Base-by-base conservation (phyloP, 2,888 invertebrate species). In the Thyatira batis region DNA sequence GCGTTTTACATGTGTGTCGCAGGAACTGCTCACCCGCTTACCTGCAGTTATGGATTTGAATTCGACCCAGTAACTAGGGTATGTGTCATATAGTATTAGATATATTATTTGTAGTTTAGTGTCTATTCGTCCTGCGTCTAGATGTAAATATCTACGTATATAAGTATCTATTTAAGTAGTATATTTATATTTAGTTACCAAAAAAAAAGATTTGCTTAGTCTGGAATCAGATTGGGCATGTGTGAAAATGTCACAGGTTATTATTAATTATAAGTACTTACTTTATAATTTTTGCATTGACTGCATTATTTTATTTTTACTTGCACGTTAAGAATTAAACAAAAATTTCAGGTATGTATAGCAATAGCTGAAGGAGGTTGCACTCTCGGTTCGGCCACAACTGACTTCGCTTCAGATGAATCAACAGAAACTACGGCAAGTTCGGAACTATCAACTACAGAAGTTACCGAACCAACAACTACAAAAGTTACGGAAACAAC, bases 311-410 rank as follows among this genome's bases (percentile, higher is more conserved):
- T 33, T 33, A 33, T 10, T 8, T 43, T 3, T 13, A n/a, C n/a
- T n/a, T 4, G 23, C 23, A 4, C 3, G 23, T 23, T 23, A n/a
- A 11, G 3, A 27, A 13, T 10, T 23, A 11, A 51, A 48, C 48
- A 45, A 30, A 33, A 9, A 44, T 61, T 64, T 33, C 60, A 71
- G 71, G 30, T 9, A 10, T 69, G 69, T 45, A 58, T 61, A 3
- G 45, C 33, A 5, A 68, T 71, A n/a, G 57, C 60, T 11, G 64
- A 62, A 49, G 68, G 66, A 1, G 71, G 69, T 0, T 71, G 69
- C 46, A 69, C 67, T 5, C 43, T 60, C 4, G 53, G 62, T 0
- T 28, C 39, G 51, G 9, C 30, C 17, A 48, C 20, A 9, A 8
- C 13, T n/a, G 9, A 13, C 10, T 1, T 25, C 1, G 17, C 28